Evolutionary conservation across 2,888 invertebrate genomes (phyloP).

Genomic region (Nomada lathburiana): DNA sequence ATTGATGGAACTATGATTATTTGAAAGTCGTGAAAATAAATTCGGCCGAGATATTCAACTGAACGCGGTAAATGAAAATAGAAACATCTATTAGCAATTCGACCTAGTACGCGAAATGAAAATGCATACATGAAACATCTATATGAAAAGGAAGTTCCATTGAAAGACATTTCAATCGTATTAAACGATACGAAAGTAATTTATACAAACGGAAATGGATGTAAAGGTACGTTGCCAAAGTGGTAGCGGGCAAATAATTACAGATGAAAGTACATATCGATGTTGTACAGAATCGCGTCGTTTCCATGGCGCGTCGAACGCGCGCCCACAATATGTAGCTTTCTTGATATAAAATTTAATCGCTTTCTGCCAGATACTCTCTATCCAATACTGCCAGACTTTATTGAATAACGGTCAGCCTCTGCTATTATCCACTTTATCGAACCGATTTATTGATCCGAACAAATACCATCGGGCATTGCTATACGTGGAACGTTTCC

Average conservation of each 20-base stretch:
- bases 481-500: neutral
- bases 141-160: neutral
- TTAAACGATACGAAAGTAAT: neutral
- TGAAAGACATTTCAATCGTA: neutral
- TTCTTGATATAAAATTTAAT: constrained; percentile 53
- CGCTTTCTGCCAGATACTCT: constrained; percentile 26
- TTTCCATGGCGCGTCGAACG: constrained; percentile 23
- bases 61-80: neutral
- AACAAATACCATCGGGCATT: neutral
- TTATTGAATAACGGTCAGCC: constrained; percentile 37
- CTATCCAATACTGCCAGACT: neutral
- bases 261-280: constrained; percentile 12
- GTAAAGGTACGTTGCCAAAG: neutral
- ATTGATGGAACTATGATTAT: too few relatives aligned
- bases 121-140: too few relatives aligned
- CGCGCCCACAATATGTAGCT: constrained; percentile 33
- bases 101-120: too few relatives aligned
- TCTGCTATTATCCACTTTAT: constrained; percentile 36
- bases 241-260: neutral
- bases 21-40: neutral
- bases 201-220: neutral
- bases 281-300: constrained; percentile 15
- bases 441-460: constrained; percentile 32
- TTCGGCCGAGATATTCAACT: too few relatives aligned
- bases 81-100: neutral